These are phyloP conservation scores for Amiota mariae DNA, from an alignment of 2,888 invertebrate species.

Conservation along the genomic window DNA sequence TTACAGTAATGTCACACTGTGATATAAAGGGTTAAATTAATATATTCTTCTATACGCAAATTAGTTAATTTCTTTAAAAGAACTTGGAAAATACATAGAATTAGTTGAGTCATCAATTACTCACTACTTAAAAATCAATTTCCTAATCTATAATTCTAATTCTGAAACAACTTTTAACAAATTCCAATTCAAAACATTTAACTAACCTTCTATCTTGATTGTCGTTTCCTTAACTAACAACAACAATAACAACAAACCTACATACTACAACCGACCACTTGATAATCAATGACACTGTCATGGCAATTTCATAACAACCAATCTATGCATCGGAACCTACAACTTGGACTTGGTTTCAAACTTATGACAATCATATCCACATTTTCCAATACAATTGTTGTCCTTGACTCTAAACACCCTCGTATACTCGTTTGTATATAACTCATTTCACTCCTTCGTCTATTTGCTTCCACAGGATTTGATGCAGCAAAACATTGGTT, in stretches of 20 bases:
- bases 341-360: slow-evolving; percentile 28
- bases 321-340: slow-evolving; percentile 36
- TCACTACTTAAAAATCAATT: too few relatives aligned
- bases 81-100: too few relatives aligned
- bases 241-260: slow-evolving; percentile 25
- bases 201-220: slow-evolving; percentile 65
- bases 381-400: background rate
- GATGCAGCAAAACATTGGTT: slow-evolving; percentile 83
- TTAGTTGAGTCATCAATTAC: too few relatives aligned
- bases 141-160: too few relatives aligned
- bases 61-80: too few relatives aligned
- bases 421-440: background rate
- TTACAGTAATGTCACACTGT: too few relatives aligned
- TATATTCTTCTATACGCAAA: too few relatives aligned
- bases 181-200: slow-evolving; percentile 59
- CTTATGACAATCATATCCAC: slow-evolving; percentile 10
- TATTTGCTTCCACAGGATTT: slow-evolving; percentile 72
- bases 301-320: slow-evolving; percentile 61
- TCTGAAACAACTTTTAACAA: background rate
- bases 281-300: slow-evolving; percentile 66
- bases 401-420: background rate
- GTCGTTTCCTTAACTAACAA: slow-evolving; percentile 47
- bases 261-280: slow-evolving; percentile 30
- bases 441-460: slow-evolving; percentile 1
- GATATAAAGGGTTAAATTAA: too few relatives aligned